Evolutionary conservation across 2,888 invertebrate species (phyloP).

Genomic region (Heliconius erato): DNA sequence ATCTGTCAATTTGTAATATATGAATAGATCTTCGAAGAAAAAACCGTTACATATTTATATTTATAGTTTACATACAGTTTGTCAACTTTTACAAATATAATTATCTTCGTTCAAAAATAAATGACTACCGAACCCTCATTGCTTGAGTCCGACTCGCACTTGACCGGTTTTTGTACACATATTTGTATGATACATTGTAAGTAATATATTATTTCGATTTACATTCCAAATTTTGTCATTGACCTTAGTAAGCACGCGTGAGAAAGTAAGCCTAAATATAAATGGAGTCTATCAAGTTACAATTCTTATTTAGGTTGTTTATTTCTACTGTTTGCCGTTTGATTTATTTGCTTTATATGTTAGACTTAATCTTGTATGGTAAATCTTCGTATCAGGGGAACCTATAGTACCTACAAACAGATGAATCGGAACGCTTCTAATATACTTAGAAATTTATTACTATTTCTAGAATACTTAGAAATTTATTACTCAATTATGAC

Average conservation of each 20-base stretch:
- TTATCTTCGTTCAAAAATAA: background rate
- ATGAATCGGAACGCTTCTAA: background rate
- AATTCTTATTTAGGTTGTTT: slow-evolving; percentile 7
- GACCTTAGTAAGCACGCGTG: background rate
- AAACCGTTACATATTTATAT: too few relatives aligned
- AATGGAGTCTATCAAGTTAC: slow-evolving; percentile 9
- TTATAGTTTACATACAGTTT: too few relatives aligned
- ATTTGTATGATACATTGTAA: slow-evolving; percentile 8
- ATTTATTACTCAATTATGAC: too few relatives aligned
- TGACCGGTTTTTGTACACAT: background rate
- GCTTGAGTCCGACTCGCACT: background rate
- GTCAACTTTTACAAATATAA: too few relatives aligned
- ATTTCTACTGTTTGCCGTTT: background rate
- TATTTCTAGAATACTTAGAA: too few relatives aligned
- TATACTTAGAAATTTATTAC: background rate
- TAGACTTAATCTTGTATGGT: background rate
- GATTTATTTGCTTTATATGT: background rate
- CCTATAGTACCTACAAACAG: background rate
- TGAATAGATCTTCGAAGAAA: too few relatives aligned
- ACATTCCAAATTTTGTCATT: slow-evolving; percentile 1
- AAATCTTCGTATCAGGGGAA: background rate
- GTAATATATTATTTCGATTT: slow-evolving; percentile 21
- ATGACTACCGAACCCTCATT: background rate
- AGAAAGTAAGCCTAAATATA: background rate
- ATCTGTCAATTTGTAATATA: too few relatives aligned